Percentiles rank a stretch among this genome's conserved stretches.
Evolutionary conservation across 2,888 invertebrate genomes (phyloP).

Genomic region (Cheilosia impressa): DNA sequence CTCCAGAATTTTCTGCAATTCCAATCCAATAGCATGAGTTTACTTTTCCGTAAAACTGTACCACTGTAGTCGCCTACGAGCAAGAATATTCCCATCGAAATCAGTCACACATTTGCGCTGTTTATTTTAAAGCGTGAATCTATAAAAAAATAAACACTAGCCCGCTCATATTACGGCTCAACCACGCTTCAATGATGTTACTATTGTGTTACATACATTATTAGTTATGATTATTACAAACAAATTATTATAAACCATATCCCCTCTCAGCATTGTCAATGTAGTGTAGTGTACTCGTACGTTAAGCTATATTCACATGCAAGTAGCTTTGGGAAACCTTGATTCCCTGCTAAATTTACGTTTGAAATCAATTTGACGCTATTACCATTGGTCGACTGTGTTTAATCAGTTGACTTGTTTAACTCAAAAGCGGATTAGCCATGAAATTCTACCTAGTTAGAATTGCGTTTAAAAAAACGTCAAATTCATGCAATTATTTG

Average conservation of each 20-base stretch:
- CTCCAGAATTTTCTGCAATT: too few species aligned
- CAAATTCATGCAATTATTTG: not conserved
- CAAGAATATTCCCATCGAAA: not conserved
- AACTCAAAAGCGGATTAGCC: not conserved
- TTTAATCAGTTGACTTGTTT: constrained; percentile 25
- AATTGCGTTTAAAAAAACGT: not conserved
- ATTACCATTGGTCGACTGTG: not conserved
- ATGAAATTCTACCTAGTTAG: not conserved
- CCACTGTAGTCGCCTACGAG: not conserved
- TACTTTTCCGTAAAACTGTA: not conserved
- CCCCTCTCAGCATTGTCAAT: constrained; percentile 2
- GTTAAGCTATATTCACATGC: not conserved
- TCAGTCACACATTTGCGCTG: not conserved
- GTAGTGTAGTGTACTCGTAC: not conserved
- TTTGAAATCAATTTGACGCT: constrained; percentile 10
- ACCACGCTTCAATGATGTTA: constrained; percentile 40
- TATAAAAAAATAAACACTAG: not conserved
- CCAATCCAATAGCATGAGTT: not conserved
- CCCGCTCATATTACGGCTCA: constrained; percentile 7
- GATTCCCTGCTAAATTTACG: constrained; percentile 5
- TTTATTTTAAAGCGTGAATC: constrained; percentile 2
- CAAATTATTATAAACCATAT: constrained; percentile 19
- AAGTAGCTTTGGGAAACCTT: constrained; percentile 15
- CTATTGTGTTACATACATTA: constrained; percentile 34
- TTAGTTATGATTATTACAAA: constrained; percentile 15